Evolutionary conservation across 2,888 invertebrate species (phyloP).

Genomic region (Andrena flavipes): DNA sequence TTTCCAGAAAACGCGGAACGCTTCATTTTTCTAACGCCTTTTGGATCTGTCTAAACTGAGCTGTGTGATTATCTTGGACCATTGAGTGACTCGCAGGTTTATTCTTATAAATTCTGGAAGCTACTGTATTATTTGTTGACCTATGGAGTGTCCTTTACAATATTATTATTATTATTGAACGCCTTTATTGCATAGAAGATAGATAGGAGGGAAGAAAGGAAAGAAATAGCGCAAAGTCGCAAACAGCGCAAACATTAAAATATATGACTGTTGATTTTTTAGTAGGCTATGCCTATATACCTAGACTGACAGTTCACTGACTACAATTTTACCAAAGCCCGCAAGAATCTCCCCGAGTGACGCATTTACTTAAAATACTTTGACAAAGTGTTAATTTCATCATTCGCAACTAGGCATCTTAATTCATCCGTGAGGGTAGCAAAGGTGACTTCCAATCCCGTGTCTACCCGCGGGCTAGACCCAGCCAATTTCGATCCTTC

Average conservation of each 20-base stretch:
- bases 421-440: not conserved
- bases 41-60: not conserved
- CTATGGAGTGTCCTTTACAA: not conserved
- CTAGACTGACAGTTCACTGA: not conserved
- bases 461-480: slow-evolving; percentile 15
- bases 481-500: slow-evolving; percentile 21
- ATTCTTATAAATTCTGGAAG: not conserved
- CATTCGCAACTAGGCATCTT: not conserved
- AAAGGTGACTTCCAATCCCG: not conserved
- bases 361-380: no score
- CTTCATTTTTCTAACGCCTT: not conserved
- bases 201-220: no score
- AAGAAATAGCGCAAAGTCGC: no score
- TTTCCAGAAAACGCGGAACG: slow-evolving; percentile 12
- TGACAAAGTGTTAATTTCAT: not conserved
- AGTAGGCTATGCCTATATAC: not conserved
- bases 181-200: no score
- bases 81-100: not conserved
- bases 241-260: no score
- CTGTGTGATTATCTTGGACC: not conserved
- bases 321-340: no score
- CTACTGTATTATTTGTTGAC: not conserved
- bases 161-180: not conserved
- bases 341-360: no score
- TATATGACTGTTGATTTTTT: not conserved